Conservation (phyloP, 2,797 vertebrate genomes). For the Limosa lapponica region DNA sequence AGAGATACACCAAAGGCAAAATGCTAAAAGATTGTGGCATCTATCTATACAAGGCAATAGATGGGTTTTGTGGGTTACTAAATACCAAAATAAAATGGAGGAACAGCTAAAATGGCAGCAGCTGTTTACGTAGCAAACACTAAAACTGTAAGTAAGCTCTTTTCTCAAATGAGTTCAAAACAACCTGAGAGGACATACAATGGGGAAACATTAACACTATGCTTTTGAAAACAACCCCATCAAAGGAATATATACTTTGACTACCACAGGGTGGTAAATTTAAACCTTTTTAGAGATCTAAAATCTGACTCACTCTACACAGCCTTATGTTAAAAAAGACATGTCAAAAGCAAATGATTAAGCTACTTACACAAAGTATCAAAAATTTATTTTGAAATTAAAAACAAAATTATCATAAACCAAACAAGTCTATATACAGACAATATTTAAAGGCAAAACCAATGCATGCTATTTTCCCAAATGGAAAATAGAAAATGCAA, state of each 20-base stretch:
- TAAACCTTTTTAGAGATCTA: background rate
- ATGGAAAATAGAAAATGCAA: background rate
- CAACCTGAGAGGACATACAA: background rate
- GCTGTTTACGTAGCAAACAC: background rate
- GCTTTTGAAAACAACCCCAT: background rate
- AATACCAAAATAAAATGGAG: constrained; percentile 2
- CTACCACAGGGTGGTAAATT: background rate
- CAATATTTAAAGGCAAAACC: background rate
- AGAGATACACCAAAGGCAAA: background rate
- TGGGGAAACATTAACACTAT: accelerated
- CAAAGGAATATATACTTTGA: background rate
- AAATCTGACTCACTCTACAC: background rate
- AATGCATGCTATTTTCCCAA: accelerated
- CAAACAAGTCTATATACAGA: background rate
- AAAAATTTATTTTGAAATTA: background rate
- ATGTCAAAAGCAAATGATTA: background rate
- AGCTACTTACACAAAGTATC: background rate
- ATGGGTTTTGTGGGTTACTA: background rate
- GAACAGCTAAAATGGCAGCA: background rate
- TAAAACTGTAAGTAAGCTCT: background rate
- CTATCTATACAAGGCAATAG: background rate
- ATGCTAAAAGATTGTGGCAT: background rate
- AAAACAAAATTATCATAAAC: background rate
- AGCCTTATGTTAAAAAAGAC: background rate
- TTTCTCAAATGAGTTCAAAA: background rate